These are phyloP conservation scores for Carduelis carduelis DNA, from an alignment of 2,797 vertebrate genomes.

Conservation along the genomic window DNA sequence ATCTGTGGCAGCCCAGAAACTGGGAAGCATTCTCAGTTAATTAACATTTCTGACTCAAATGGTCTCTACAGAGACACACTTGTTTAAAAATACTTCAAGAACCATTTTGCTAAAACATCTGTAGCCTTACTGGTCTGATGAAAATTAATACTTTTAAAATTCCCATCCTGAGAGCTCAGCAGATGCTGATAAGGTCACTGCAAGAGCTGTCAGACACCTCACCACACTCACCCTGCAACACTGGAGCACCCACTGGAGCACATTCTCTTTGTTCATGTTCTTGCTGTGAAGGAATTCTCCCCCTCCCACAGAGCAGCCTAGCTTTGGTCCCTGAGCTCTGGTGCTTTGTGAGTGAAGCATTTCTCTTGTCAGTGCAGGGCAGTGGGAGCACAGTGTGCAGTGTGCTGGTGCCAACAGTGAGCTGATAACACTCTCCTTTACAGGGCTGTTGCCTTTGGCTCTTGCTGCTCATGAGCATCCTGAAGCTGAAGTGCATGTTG, in stretches of 20 bases:
- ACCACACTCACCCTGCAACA: rapidly evolving
- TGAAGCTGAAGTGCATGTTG: not conserved
- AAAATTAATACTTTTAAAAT: not conserved
- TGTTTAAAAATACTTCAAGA: not conserved
- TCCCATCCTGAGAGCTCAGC: not conserved
- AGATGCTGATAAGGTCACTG: not conserved
- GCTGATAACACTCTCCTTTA: not conserved
- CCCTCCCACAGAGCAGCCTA: not conserved
- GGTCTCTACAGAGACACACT: not conserved
- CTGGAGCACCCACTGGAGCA: not conserved
- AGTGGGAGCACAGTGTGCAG: not conserved
- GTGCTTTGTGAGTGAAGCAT: not conserved
- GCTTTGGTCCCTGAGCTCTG: not conserved
- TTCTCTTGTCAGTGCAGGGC: not conserved
- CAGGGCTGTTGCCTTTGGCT: not conserved
- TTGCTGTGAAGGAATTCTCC: not conserved
- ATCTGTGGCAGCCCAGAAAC: not conserved
- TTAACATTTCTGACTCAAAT: not conserved
- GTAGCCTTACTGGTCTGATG: not conserved
- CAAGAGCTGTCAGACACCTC: not conserved
- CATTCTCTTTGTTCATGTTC: not conserved
- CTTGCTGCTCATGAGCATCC: not conserved
- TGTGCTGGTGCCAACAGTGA: not conserved
- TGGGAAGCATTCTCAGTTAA: not conserved
- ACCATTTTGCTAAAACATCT: not conserved